Percentiles rank a stretch among this genome's conserved stretches.
phyloP scores from a whole-genome alignment of 1,140 invertebrate species.

The Zaprionus ghesquierei region DNA sequence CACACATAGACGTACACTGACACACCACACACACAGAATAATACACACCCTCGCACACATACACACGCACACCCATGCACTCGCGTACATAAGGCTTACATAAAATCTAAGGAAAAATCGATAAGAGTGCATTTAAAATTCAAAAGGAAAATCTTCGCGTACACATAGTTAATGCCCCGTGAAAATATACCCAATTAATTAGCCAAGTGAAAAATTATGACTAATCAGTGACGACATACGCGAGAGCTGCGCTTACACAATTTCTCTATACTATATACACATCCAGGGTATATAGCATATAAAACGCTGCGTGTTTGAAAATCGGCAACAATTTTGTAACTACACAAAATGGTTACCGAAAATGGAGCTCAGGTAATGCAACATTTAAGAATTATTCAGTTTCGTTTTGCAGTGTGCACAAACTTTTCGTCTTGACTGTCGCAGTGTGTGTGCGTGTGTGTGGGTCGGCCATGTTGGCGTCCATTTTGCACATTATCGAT shows the following conservation, averaged over 20 bases:
- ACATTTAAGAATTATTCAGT: slow-evolving; percentile 6
- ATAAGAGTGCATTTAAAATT: slow-evolving; percentile 75
- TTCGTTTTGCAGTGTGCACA: slow-evolving; percentile 15
- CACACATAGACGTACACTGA: slow-evolving; percentile 35
- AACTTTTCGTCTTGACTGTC: slow-evolving; percentile 39
- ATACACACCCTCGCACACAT: slow-evolving; percentile 50
- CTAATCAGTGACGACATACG: slow-evolving; percentile 82
- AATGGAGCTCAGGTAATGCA: slow-evolving; percentile 81
- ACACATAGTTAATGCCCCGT: slow-evolving; percentile 34
- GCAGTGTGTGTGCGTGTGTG: neutral
- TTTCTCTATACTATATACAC: slow-evolving; percentile 73
- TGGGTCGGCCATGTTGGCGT: slow-evolving; percentile 78
- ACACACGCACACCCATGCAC: slow-evolving; percentile 47
- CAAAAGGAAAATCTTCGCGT: slow-evolving; percentile 48
- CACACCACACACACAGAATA: slow-evolving; percentile 46
- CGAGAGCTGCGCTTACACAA: slow-evolving; percentile 71
- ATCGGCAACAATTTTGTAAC: slow-evolving; percentile 15
- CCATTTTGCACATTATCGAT: slow-evolving; percentile 80
- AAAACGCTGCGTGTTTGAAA: slow-evolving; percentile 19
- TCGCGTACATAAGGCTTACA: slow-evolving; percentile 61
- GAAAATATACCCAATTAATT: slow-evolving; percentile 19
- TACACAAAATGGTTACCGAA: slow-evolving; percentile 80
- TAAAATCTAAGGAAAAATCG: slow-evolving; percentile 79
- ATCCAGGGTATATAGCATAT: slow-evolving; percentile 11
- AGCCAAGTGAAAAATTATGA: slow-evolving; percentile 69